Base-by-base conservation (phyloP, 2,888 invertebrate genomes). In the Stenoptilia bipunctidactyla region DNA sequence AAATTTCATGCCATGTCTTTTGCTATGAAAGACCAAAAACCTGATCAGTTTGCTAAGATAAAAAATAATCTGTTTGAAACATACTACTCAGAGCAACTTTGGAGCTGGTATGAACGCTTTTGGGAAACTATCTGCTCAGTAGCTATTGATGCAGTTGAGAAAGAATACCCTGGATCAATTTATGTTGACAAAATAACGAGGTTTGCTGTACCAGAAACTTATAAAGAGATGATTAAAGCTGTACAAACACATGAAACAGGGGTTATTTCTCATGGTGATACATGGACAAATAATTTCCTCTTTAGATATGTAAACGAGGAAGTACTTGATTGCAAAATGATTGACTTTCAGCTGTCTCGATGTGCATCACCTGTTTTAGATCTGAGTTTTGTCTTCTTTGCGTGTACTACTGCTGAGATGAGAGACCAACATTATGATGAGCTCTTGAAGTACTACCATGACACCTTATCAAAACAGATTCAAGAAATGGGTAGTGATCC, bases 271-370 rank as follows among this genome's bases (percentile, higher is more conserved):
- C 91, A 92, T 43, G 92, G 92, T 0, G 92, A 92, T 57, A 87
- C 87, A 30, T 92, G 92, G 92, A 86, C 88, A 0, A 90, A 90
- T n/a, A 92, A 92, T 58, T 92, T 92, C 49, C 59, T 92, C 0
- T 86, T 86, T 6, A 84, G 85, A 49, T 69, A 80, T 39, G 48
- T 53, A 0, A 42, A 58, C 8, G 48, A 50, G 0, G 34, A 27
- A 1, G 74, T 80, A 0, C 45, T 65, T 3, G 76, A 80, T 42
- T 82, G 85, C 0, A 85, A 87, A 50, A 76, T 92, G 43, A 88
- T 92, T 27, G 92, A 92, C 55, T 92, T 90, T 51, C 92, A 92
- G 60, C 55, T 92, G 35, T 65, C 88, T 0, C 82, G 87, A 56
- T 86, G 80, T 46, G 82, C 85, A 0, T 84, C 86, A 13, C 87